A percentile compares a stretch with the other conserved stretches of the same genome.
These are phyloP conservation scores for Mus spretus DNA, from an alignment of 2,797 vertebrate genomes.

Conservation along the genomic window DNA sequence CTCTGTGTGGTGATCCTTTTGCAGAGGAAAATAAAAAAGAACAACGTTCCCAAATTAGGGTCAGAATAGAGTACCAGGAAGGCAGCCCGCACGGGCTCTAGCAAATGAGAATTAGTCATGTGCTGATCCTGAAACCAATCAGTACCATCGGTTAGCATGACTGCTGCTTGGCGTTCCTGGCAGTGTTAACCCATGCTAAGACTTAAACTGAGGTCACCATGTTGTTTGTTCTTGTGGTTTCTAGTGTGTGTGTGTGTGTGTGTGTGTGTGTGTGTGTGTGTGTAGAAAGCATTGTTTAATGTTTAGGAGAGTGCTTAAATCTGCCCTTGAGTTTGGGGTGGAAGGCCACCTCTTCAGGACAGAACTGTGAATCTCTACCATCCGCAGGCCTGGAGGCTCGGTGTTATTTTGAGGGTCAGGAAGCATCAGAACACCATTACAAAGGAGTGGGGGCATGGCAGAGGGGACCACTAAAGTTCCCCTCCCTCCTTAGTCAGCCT, in stretches of 20 bases:
- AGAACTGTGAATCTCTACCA: neutral
- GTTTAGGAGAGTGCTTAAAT: neutral
- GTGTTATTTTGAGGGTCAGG: neutral
- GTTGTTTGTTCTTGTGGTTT: neutral
- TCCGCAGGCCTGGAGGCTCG: rapidly evolving
- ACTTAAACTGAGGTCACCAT: neutral
- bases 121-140: neutral
- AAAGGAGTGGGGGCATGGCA: too few relatives aligned
- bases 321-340: neutral
- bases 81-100: neutral
- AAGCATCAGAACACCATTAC: neutral
- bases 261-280: too few relatives aligned
- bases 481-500: neutral
- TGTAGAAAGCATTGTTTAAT: neutral
- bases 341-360: neutral
- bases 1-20: too few relatives aligned
- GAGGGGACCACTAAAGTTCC: neutral
- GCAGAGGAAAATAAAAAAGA: too few relatives aligned
- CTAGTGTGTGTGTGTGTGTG: too few relatives aligned
- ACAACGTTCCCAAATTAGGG: neutral
- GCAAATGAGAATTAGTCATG: slow-evolving; percentile 18
- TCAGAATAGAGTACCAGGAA: neutral
- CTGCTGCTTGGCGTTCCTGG: neutral
- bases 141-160: neutral
- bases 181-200: neutral